Percentiles rank a stretch among this genome's conserved stretches.
Conservation (phyloP, 2,797 vertebrate species). For the Kryptolebias ocellatus region DNA sequence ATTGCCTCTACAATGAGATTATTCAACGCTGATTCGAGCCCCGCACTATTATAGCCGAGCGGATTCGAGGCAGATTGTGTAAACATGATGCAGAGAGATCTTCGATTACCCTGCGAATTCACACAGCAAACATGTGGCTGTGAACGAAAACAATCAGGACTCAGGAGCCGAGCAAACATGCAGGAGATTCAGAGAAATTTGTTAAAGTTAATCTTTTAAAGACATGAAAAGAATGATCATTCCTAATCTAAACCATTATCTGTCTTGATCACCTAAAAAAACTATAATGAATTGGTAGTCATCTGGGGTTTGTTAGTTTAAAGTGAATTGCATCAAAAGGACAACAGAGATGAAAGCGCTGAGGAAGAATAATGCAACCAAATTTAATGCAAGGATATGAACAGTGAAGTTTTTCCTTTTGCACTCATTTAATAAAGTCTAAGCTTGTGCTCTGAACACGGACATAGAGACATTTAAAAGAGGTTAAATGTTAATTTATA, state of each 20-base stretch:
- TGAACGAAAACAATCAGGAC: slow-evolving; percentile 44
- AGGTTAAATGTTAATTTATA: background rate
- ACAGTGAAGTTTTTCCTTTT: background rate
- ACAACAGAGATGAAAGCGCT: slow-evolving; percentile 24
- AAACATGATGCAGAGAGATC: slow-evolving; percentile 40
- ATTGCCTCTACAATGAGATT: slow-evolving; percentile 39
- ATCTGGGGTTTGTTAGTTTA: slow-evolving; percentile 24
- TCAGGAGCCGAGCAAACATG: slow-evolving; percentile 22
- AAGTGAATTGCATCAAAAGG: slow-evolving; percentile 40
- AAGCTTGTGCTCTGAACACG: background rate
- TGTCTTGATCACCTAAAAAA: slow-evolving; percentile 20
- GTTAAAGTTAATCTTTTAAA: slow-evolving; percentile 41
- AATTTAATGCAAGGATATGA: slow-evolving; percentile 2
- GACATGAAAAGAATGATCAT: slow-evolving; percentile 9
- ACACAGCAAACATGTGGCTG: slow-evolving; percentile 19
- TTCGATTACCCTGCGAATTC: slow-evolving; percentile 41
- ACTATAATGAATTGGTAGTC: slow-evolving; percentile 1
- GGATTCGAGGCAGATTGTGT: slow-evolving; percentile 50
- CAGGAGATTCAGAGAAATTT: slow-evolving; percentile 26
- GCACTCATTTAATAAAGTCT: background rate
- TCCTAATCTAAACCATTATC: background rate
- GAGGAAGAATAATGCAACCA: slow-evolving; percentile 24
- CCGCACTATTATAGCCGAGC: slow-evolving; percentile 4
- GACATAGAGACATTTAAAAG: background rate
- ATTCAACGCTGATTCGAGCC: slow-evolving; percentile 14